Percentiles rank a stretch among this genome's conserved stretches.
Evolutionary conservation across 2,797 vertebrate genomes (phyloP).

Genomic region (Adelosebastes latens): DNA sequence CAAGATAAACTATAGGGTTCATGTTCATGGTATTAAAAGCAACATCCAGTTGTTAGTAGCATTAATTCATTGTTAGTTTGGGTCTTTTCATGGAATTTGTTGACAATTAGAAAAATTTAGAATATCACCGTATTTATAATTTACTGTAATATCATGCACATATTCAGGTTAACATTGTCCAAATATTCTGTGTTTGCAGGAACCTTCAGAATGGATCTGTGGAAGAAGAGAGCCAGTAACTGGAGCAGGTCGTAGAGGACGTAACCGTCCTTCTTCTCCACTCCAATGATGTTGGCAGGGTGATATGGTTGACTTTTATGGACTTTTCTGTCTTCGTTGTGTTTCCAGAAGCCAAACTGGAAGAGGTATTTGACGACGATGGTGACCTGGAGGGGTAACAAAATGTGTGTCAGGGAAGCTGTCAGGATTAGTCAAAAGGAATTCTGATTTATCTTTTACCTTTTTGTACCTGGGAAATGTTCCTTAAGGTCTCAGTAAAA

Average conservation of each 20-base stretch:
- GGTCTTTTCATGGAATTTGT: neutral
- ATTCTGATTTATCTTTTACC: no score
- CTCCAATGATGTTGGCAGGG: slow-evolving; percentile 95
- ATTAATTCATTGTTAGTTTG: neutral
- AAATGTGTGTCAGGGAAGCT: neutral
- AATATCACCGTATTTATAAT: no score
- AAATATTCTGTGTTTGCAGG: neutral
- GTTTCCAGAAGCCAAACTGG: slow-evolving; percentile 90
- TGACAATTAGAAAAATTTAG: neutral
- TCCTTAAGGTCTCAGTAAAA: no score
- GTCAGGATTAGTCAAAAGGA: neutral
- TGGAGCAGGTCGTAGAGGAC: slow-evolving; percentile 96
- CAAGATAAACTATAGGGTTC: neutral
- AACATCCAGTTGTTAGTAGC: no score
- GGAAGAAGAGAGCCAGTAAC: slow-evolving; percentile 96
- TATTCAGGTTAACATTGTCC: neutral
- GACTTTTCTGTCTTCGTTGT: no score
- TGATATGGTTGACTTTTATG: slow-evolving; percentile 78
- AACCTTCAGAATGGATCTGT: slow-evolving; percentile 98
- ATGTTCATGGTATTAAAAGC: neutral
- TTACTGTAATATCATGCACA: neutral
- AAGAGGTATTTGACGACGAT: slow-evolving; percentile 99
- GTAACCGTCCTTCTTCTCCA: slow-evolving; percentile 98
- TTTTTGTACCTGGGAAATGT: no score
- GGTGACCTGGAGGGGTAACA: slow-evolving; percentile 84